phyloP scores from a whole-genome alignment of 2,888 invertebrate genomes.

The Rhagonycha lutea region DNA sequence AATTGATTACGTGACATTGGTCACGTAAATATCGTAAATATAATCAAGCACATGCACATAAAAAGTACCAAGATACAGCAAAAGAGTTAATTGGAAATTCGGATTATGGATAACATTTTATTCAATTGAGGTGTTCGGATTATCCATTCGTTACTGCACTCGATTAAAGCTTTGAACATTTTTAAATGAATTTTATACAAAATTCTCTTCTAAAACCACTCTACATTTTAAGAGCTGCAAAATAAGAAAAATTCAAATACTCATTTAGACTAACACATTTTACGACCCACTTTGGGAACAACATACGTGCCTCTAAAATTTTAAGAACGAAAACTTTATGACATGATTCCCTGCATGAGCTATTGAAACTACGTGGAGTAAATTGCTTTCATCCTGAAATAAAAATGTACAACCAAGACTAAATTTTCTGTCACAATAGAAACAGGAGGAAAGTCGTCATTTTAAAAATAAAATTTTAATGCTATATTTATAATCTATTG shows the following conservation, averaged over 20 bases:
- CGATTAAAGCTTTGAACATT: not conserved
- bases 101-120: too few relatives aligned
- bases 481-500: not conserved
- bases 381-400: not conserved
- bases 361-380: not conserved
- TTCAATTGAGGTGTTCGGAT: too few relatives aligned
- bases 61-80: too few relatives aligned
- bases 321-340: not conserved
- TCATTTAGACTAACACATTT: not conserved
- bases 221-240: not conserved
- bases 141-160: too few relatives aligned
- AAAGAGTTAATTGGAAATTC: too few relatives aligned
- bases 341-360: not conserved
- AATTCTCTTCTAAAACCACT: not conserved
- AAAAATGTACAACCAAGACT: not conserved
- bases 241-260: not conserved
- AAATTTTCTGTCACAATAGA: not conserved
- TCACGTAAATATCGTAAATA: too few relatives aligned
- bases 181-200: not conserved
- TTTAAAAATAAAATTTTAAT: not conserved
- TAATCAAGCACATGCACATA: too few relatives aligned
- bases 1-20: too few relatives aligned
- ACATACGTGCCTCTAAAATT: not conserved
- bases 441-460: not conserved
- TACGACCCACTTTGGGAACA: not conserved